These are phyloP conservation scores for Nemoura dubitans DNA, from an alignment of 2,888 invertebrate genomes.

Conservation along the genomic window DNA sequence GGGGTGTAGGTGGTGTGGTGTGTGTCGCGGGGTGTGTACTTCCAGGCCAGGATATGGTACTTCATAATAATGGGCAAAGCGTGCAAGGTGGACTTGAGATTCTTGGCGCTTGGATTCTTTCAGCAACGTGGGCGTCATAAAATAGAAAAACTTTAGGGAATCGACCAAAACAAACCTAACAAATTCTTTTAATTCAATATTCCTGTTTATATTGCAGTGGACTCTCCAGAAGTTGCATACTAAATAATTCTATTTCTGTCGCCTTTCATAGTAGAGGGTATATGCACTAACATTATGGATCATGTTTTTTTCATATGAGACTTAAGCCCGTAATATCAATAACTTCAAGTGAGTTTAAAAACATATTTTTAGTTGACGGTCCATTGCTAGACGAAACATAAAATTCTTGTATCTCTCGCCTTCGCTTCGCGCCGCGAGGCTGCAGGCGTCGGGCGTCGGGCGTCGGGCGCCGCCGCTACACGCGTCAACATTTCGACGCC, in stretches of 20 bases:
- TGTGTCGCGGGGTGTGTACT: not conserved
- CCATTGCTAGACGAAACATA: not conserved
- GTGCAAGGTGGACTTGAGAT: not conserved
- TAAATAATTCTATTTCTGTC: not conserved
- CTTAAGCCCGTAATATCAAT: not conserved
- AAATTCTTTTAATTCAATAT: not conserved
- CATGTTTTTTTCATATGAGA: not conserved
- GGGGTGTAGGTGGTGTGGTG: not conserved
- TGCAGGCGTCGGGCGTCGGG: not conserved
- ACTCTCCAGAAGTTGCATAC: not conserved
- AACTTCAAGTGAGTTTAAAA: not conserved
- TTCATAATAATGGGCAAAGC: not conserved
- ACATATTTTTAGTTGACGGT: not conserved
- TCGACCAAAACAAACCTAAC: not conserved
- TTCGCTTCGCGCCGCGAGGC: not conserved
- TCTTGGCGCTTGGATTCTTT: not conserved
- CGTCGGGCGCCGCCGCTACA: not conserved
- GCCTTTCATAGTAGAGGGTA: not conserved
- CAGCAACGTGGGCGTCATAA: not conserved
- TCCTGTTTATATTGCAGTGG: not conserved
- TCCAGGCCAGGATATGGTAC: not conserved
- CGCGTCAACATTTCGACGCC: not conserved
- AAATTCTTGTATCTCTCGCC: not conserved
- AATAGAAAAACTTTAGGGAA: not conserved
- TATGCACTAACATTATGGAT: not conserved